Percentiles rank a stretch among this genome's conserved stretches.
Evolutionary conservation across 2,113 vertebrate species (phyloP).

Genomic region (Uropsilus gracilis): DNA sequence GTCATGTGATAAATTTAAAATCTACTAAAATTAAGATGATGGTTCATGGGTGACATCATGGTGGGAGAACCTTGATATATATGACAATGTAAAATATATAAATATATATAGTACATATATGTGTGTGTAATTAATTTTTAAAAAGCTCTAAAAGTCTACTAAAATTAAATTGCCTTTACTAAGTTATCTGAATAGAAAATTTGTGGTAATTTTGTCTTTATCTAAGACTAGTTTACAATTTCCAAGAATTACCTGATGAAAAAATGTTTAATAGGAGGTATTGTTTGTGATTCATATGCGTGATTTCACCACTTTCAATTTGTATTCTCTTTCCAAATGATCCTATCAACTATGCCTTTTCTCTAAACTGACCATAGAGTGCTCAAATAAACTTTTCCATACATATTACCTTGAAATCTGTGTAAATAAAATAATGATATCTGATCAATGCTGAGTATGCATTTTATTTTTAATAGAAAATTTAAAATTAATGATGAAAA

Average conservation of each 20-base stretch:
- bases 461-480: slow-evolving; percentile 53
- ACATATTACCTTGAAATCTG: slow-evolving; percentile 48
- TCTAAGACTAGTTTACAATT: not conserved
- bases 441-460: slow-evolving; percentile 50
- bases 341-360: not conserved
- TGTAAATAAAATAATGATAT: slow-evolving; percentile 64
- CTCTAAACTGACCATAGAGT: not conserved
- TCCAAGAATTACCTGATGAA: not conserved
- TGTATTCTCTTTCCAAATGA: slow-evolving; percentile 32
- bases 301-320: not conserved
- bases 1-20: not conserved
- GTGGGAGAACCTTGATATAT: no score
- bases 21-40: not conserved
- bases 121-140: no score
- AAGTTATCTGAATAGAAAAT: not conserved
- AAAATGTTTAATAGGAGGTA: not conserved
- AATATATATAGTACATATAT: no score
- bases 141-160: not conserved
- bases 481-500: slow-evolving; percentile 73
- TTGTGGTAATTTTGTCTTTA: not conserved
- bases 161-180: not conserved
- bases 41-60: no score
- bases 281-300: not conserved
- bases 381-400: not conserved
- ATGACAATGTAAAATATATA: no score